A percentile compares a stretch with the other conserved stretches of the same genome.
These are phyloP conservation scores for Hucho hucho DNA, from an alignment of 2,113 vertebrate genomes.

Conservation along the genomic window DNA sequence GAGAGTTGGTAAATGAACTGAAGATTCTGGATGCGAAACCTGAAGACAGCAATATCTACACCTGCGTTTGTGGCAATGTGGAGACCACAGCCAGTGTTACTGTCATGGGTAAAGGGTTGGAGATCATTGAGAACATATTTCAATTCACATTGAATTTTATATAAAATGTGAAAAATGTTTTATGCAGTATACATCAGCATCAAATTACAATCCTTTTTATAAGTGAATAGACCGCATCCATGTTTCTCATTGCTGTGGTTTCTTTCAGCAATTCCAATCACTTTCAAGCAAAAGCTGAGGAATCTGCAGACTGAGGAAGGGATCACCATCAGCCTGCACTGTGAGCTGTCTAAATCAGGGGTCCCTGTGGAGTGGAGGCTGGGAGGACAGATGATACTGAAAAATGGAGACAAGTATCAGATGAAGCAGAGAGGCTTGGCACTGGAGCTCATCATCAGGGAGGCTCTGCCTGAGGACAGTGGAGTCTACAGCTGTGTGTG, in stretches of 20 bases:
- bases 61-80: slow-evolving; percentile 65
- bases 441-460: slow-evolving; percentile 78
- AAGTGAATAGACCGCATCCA: background rate
- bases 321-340: slow-evolving; percentile 74
- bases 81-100: slow-evolving; percentile 71
- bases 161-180: background rate
- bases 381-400: slow-evolving; percentile 65
- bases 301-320: slow-evolving; percentile 82
- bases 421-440: slow-evolving; percentile 72
- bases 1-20: slow-evolving; percentile 74
- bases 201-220: background rate
- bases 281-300: slow-evolving; percentile 82
- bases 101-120: slow-evolving; percentile 67
- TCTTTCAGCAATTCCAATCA: slow-evolving; percentile 70
- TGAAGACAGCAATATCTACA: slow-evolving; percentile 76
- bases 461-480: slow-evolving; percentile 75
- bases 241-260: background rate
- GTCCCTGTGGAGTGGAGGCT: slow-evolving; percentile 72
- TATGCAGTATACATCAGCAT: no score
- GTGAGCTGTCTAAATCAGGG: slow-evolving; percentile 77
- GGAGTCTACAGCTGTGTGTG: slow-evolving; percentile 77
- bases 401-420: slow-evolving; percentile 78
- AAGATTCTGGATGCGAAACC: slow-evolving; percentile 69
- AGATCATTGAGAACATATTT: background rate
- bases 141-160: background rate